phyloP scores from a whole-genome alignment of 2,113 vertebrate species.

The Saimiri boliviensis region DNA sequence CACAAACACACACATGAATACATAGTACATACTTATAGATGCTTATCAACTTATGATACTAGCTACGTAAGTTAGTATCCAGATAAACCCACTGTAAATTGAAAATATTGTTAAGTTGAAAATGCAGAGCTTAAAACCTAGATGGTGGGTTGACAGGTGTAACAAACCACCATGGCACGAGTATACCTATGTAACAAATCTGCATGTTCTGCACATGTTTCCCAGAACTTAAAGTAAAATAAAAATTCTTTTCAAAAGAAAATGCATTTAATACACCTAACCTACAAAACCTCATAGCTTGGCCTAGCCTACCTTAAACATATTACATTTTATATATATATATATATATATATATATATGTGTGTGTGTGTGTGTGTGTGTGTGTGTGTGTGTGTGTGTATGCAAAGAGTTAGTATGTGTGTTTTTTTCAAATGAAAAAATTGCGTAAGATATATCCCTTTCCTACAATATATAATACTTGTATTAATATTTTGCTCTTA shows the following conservation, averaged over 20 bases:
- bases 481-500: not conserved
- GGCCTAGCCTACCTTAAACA: not conserved
- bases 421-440: constrained; percentile 19
- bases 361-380: not conserved
- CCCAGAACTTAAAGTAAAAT: not conserved
- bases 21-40: not conserved
- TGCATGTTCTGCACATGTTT: too few relatives aligned
- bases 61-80: not conserved
- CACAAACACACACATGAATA: too few relatives aligned
- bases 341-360: too few relatives aligned
- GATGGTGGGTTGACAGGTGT: too few relatives aligned
- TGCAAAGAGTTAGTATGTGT: not conserved
- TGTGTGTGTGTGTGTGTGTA: fast-evolving
- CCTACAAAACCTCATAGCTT: not conserved
- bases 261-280: not conserved
- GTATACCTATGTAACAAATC: too few relatives aligned
- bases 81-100: not conserved
- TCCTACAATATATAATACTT: not conserved
- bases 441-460: not conserved
- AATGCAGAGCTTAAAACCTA: too few relatives aligned
- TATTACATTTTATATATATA: not conserved
- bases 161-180: too few relatives aligned
- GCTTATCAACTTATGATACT: not conserved
- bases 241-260: not conserved
- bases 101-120: too few relatives aligned